A percentile compares a stretch with the other conserved stretches of the same genome.
Evolutionary conservation across 2,888 invertebrate genomes (phyloP).

Genomic region (Mimas tiliae): DNA sequence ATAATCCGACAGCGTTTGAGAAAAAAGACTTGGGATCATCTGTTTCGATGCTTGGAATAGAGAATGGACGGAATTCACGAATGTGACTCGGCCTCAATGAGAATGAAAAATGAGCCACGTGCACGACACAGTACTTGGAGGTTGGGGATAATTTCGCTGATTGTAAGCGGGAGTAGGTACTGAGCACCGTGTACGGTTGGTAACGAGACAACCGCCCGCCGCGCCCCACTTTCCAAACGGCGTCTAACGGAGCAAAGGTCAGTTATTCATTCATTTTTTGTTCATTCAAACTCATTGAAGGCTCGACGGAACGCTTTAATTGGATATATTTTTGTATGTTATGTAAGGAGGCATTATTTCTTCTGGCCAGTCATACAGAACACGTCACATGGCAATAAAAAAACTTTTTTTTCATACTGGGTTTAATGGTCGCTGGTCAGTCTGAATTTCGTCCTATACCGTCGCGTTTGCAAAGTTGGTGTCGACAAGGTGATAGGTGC

Average conservation of each 20-base stretch:
- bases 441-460: too few relatives aligned
- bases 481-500: too few relatives aligned
- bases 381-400: too few relatives aligned
- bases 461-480: too few relatives aligned
- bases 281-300: slow-evolving; percentile 38
- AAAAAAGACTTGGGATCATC: too few relatives aligned
- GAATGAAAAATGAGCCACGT: slow-evolving; percentile 40
- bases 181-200: slow-evolving; percentile 34
- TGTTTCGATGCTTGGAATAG: slow-evolving; percentile 26
- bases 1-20: slow-evolving; percentile 29
- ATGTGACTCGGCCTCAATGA: slow-evolving; percentile 34
- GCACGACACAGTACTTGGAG: slow-evolving; percentile 34
- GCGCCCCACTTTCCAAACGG: slow-evolving; percentile 67
- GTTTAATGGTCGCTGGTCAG: too few relatives aligned
- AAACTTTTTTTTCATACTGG: too few relatives aligned
- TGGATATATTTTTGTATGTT: background rate
- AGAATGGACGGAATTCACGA: slow-evolving; percentile 37
- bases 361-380: too few relatives aligned
- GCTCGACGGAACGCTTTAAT: slow-evolving; percentile 3
- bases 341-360: too few relatives aligned
- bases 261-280: slow-evolving; percentile 52
- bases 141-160: slow-evolving; percentile 39
- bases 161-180: slow-evolving; percentile 34
- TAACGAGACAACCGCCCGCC: slow-evolving; percentile 45
- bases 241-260: slow-evolving; percentile 60